Evolutionary conservation across 2,888 invertebrate genomes (phyloP).

Genomic region (Eristalis tenax): DNA sequence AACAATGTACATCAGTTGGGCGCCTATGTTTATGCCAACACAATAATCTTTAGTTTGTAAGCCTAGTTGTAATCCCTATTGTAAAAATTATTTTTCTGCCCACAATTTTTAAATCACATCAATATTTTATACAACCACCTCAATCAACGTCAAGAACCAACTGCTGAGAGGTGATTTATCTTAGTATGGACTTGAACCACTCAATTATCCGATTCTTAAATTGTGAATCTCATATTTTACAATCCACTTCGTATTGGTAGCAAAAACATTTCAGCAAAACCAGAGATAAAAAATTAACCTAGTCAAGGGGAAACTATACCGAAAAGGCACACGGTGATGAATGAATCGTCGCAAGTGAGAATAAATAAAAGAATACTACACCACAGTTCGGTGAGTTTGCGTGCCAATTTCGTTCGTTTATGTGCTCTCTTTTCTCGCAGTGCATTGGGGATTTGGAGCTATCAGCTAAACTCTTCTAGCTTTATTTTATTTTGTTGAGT

Average conservation of each 20-base stretch:
- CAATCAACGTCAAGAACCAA: neutral
- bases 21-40: too few species aligned
- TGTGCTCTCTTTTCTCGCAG: neutral
- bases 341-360: constrained; percentile 19
- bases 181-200: neutral
- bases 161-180: neutral
- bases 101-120: too few species aligned
- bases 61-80: too few species aligned
- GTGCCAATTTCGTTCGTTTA: constrained; percentile 5
- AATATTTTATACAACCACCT: neutral
- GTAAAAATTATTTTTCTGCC: too few species aligned
- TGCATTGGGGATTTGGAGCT: constrained; percentile 8
- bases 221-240: too few species aligned
- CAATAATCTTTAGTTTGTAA: too few species aligned
- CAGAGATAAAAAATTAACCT: neutral
- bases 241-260: neutral
- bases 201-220: neutral
- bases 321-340: constrained; percentile 13
- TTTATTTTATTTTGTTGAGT: constrained; percentile 51
- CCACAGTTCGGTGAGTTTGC: constrained; percentile 36
- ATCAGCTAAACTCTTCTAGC: constrained; percentile 5
- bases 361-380: constrained; percentile 10
- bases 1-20: too few species aligned
- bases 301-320: neutral
- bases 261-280: neutral